Evolutionary conservation across 2,888 invertebrate species (phyloP).

Genomic region (Thyatira batis): DNA sequence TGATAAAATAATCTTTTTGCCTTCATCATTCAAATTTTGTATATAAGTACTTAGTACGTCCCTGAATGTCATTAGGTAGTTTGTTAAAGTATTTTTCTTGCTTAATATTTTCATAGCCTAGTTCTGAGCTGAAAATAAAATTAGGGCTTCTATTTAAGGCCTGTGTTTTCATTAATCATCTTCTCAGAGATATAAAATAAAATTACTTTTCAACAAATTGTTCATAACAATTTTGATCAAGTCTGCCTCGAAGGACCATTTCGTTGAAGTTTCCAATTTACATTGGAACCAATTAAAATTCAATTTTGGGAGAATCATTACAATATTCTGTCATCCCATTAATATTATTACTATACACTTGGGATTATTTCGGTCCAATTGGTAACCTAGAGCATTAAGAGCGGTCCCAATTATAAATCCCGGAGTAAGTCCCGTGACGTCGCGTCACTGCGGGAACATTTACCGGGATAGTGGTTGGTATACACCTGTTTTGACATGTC

Average conservation of each 20-base stretch:
- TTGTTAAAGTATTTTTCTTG: too few relatives aligned
- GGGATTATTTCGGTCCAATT: constrained; percentile 3
- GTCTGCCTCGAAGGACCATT: background rate
- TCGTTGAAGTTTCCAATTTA: background rate
- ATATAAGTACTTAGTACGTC: too few relatives aligned
- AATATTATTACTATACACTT: background rate
- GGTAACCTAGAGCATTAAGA: background rate
- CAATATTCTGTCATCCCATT: background rate
- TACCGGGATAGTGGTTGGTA: background rate
- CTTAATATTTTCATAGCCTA: too few relatives aligned
- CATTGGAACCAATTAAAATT: background rate
- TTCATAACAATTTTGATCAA: too few relatives aligned
- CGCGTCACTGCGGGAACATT: background rate
- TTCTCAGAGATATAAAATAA: too few relatives aligned
- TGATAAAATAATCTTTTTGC: too few relatives aligned
- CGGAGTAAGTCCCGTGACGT: background rate
- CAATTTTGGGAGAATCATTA: background rate
- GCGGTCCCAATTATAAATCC: constrained; percentile 1
- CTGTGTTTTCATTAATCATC: too few relatives aligned
- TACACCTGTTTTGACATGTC: background rate
- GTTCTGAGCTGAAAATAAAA: too few relatives aligned
- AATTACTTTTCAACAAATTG: too few relatives aligned
- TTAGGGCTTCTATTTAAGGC: too few relatives aligned
- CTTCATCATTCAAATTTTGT: too few relatives aligned
- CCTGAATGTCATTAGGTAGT: too few relatives aligned